These are phyloP conservation scores for Cyrtonyx montezumae DNA, from an alignment of 2,113 vertebrate genomes.

Conservation along the genomic window DNA sequence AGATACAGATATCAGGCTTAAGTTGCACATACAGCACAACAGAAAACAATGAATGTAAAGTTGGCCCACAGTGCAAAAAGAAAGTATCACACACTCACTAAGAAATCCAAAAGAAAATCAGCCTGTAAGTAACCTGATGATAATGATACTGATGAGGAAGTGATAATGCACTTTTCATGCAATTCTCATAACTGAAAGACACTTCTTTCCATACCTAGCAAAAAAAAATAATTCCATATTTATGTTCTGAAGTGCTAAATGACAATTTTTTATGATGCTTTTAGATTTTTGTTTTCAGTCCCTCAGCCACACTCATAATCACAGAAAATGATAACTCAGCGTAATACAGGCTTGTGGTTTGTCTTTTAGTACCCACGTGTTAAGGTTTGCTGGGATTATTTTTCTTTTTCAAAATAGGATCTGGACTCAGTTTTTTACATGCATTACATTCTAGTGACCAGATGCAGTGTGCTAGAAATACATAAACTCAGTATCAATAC, in stretches of 20 bases:
- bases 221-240: background rate
- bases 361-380: background rate
- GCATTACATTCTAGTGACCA: background rate
- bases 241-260: background rate
- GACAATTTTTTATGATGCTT: background rate
- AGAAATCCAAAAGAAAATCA: background rate
- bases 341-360: background rate
- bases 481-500: background rate
- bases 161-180: background rate
- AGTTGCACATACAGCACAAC: background rate
- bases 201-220: background rate
- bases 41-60: background rate
- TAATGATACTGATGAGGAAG: background rate
- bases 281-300: background rate
- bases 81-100: background rate
- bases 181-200: background rate
- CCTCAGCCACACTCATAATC: background rate
- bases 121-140: background rate
- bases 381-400: background rate
- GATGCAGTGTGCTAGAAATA: background rate
- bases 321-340: background rate
- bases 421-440: background rate
- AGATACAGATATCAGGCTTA: background rate
- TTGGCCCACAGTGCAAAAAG: background rate
- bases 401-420: background rate